Evolutionary conservation across 35 echinoderm and acorn worm species (phyloP).

Genomic region (Patiria miniata): DNA sequence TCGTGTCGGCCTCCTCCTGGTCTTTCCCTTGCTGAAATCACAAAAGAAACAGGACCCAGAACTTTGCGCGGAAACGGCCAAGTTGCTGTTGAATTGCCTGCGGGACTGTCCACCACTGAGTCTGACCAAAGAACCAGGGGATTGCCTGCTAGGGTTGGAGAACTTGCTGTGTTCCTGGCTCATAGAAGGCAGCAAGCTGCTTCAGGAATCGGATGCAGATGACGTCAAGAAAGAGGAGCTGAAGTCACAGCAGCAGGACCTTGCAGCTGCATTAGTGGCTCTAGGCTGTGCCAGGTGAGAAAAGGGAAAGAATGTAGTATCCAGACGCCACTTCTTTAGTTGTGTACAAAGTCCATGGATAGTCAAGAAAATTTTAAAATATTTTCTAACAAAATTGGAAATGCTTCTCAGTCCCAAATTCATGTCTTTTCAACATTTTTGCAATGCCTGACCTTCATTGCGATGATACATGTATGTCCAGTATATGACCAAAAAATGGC

Average conservation of each 20-base stretch:
- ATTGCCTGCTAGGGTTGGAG: constrained; percentile 79
- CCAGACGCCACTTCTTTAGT: too few relatives aligned
- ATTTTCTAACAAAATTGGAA: too few relatives aligned
- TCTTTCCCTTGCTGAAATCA: constrained; percentile 78
- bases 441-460: too few relatives aligned
- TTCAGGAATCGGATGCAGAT: background rate
- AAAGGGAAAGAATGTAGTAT: too few relatives aligned
- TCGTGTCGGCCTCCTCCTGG: constrained; percentile 62
- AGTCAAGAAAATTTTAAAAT: too few relatives aligned
- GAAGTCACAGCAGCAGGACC: constrained; percentile 16
- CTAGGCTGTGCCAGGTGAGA: constrained; percentile 75
- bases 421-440: too few relatives aligned
- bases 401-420: too few relatives aligned
- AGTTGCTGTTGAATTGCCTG: constrained; percentile 65
- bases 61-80: constrained; percentile 66
- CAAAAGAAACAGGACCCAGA: constrained; percentile 65
- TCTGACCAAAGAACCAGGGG: constrained; percentile 73
- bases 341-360: too few relatives aligned
- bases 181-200: constrained; percentile 40
- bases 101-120: constrained; percentile 77
- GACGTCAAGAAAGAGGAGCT: constrained; percentile 26
- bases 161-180: constrained; percentile 72
- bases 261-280: constrained; percentile 68
- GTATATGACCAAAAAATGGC: too few relatives aligned
- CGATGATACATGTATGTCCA: too few relatives aligned